phyloP scores from a whole-genome alignment of 2,113 vertebrate species.

The Macquaria australasica region DNA sequence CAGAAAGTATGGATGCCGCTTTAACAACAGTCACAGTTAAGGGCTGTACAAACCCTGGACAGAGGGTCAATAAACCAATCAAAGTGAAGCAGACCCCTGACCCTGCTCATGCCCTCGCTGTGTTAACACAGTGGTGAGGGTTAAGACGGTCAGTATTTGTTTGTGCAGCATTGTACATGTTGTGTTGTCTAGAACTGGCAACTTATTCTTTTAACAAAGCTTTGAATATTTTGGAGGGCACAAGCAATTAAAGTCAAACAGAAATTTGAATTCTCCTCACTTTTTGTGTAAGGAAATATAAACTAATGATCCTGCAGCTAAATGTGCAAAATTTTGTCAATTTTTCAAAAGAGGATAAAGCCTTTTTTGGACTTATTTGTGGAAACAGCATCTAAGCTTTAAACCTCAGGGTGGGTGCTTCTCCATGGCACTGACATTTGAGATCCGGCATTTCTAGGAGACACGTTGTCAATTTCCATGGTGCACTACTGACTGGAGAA shows the following conservation, averaged over 20 bases:
- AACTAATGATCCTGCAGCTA: not conserved
- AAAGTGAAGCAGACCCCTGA: constrained; percentile 1
- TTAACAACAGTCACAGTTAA: constrained; percentile 29
- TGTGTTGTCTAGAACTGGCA: not conserved
- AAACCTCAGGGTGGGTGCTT: not conserved
- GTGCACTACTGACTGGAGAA: no score
- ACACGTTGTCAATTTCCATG: no score
- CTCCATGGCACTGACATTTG: not conserved
- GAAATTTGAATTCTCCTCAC: not conserved
- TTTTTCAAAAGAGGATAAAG: not conserved
- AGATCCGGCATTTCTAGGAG: not conserved
- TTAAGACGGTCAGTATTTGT: not conserved
- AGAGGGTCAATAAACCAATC: constrained; percentile 40
- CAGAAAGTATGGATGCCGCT: constrained; percentile 9
- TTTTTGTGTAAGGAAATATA: not conserved
- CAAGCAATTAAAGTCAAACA: not conserved
- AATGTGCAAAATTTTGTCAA: no score
- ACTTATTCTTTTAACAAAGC: not conserved
- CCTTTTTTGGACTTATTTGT: not conserved
- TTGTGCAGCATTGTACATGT: not conserved
- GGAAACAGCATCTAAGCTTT: not conserved
- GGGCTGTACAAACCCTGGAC: constrained; percentile 18
- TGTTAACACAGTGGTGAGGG: not conserved
- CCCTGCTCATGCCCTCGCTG: not conserved
- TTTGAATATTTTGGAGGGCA: not conserved